Percentiles rank a stretch among this genome's conserved stretches.
Conservation (phyloP, 2,113 vertebrate species). For the Bombycilla garrulus region DNA sequence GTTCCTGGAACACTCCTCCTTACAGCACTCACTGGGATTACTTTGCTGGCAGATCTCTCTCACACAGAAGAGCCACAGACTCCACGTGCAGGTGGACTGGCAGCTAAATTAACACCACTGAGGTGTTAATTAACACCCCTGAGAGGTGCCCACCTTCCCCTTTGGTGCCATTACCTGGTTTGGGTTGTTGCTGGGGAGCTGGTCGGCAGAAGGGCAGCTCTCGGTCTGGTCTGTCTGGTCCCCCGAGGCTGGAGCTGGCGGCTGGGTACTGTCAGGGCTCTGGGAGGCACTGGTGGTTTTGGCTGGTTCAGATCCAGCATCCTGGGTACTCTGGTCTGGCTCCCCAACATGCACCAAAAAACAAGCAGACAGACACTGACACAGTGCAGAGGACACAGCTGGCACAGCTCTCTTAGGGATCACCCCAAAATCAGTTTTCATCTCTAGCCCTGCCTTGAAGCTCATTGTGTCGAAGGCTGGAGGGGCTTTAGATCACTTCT, state of each 20-base stretch:
- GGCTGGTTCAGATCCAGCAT: fast-evolving
- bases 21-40: neutral
- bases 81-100: fast-evolving
- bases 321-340: neutral
- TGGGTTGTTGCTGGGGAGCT: too few relatives aligned
- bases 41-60: neutral
- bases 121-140: fast-evolving
- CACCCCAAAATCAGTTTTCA: neutral
- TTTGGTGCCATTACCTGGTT: slow-evolving; percentile 1
- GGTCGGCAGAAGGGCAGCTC: neutral
- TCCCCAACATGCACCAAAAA: neutral
- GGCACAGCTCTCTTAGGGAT: neutral
- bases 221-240: neutral
- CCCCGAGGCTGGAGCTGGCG: neutral
- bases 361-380: neutral
- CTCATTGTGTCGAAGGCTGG: neutral
- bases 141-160: neutral
- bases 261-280: neutral
- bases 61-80: neutral
- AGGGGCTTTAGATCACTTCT: neutral
- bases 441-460: neutral
- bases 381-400: neutral
- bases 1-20: slow-evolving; percentile 22
- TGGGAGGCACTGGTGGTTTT: neutral
- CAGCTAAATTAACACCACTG: neutral